Base-by-base conservation (phyloP, 2,113 vertebrate genomes). In the Sclerurus mexicanus region DNA sequence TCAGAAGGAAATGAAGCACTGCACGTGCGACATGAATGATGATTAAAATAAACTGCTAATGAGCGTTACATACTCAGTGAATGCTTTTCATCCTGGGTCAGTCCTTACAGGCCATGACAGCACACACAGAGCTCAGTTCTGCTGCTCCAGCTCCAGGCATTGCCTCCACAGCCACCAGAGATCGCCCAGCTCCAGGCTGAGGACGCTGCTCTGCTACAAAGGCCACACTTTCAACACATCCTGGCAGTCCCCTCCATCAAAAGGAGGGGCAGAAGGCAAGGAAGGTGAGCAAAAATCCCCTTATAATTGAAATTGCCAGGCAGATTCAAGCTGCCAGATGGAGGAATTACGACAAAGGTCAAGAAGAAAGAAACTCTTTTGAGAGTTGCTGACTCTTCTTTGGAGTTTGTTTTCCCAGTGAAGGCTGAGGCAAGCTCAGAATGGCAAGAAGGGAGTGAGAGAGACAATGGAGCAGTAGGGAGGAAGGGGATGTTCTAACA, bases 1-100 rank as follows among this genome's bases (percentile, higher is more conserved):
- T 22, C 75, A 49, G 50, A 68, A 52, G 40, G 63, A 64, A 90
- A 75, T 16, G 5, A n/a, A n/a, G 40, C 5, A n/a, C 6, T 71
- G 58, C 69, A 8, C 4, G 20, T 77, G 14, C 3, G 35, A 71
- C 0, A 0, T 30, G 75, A 87, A 33, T 25, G 14, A 59, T 4
- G 13, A 77, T 21, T 4, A 72, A 84, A 85, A 67, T 27, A 22
- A 69, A 42, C 42, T 77, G 64, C 33, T 1, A 64, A 55, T 0
- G 21, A 63, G 37, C 2, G 4, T 58, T 42, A 30, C 7, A 0
- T 7, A 30, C 25, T 63, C 56, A 39, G 33, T 9, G 62, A 75
- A 55, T 3, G 4, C 53, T 56, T 27, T 42, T 47, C 40, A 50
- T 33, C 63, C 66, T 7, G 19, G n/a, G n/a, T 59, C 52, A 89